Base-by-base conservation (phyloP, 1,140 invertebrate genomes). In the Chrysomallon squamiferum region DNA sequence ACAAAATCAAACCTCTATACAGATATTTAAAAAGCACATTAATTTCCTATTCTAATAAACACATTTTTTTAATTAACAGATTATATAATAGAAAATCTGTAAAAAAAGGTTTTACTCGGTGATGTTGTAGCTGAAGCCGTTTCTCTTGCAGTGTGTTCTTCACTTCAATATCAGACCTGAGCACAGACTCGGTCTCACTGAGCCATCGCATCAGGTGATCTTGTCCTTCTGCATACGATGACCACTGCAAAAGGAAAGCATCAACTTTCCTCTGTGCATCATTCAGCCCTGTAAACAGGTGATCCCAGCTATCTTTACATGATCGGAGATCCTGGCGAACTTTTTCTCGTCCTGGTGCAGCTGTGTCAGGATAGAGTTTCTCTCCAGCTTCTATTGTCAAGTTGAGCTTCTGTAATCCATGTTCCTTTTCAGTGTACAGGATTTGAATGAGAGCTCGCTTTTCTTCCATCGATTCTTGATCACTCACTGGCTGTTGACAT, bases 311-410 rank as follows among this genome's bases (percentile, higher is more conserved):
- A 18, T 78, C 79, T 68, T 93, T 79, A 91, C 89, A 59, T 91
- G 87, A 25, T 88, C 88, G 88, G 66, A 97, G 85, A 74, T 96
- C 92, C 69, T 92, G 89, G 11, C 95, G 88, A 43, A 98, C 92
- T 38, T 89, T 90, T 83, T 98, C 96, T 65, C 96, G 88, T 13
- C 95, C 96, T 75, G 90, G 89, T 29, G 94, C 91, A 3, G 95
- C 93, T 4, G 95, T 98, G 83, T 96, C 94, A 0, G 94, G 93
- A 68, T 94, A 90, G 29, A 97, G 89, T 81, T 92, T 91, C 77
- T 98, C 95, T 4, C 93, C 94, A 18, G 92, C 85, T 5, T 91
- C 87, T 4, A 91, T 91, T 0, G 95, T 76, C 18, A 89, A 88
- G 30, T 89, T 88, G 45, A 97, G 88, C 75, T 92, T 91, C 72